These are phyloP conservation scores for Chrysolina haemoptera DNA, from an alignment of 2,888 invertebrate species.

Conservation along the genomic window DNA sequence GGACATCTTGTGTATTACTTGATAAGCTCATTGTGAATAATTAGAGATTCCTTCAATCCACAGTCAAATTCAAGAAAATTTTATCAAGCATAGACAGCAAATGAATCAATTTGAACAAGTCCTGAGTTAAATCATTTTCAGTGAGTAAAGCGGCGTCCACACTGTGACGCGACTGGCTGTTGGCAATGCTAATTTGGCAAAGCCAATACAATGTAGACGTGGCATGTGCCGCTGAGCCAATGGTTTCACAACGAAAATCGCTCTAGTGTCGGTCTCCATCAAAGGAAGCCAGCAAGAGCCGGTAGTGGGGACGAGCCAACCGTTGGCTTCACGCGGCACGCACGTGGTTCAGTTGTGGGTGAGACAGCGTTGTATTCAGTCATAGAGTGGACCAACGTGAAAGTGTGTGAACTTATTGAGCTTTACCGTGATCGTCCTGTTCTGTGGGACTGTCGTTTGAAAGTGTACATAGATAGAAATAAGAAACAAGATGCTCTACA, in stretches of 20 bases:
- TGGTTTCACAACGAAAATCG: neutral
- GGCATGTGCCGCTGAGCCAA: neutral
- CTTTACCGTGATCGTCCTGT: constrained; percentile 17
- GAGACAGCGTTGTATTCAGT: neutral
- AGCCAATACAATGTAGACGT: neutral
- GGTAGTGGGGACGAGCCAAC: neutral
- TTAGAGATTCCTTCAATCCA: too few relatives aligned
- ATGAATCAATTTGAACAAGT: too few relatives aligned
- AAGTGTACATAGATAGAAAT: too few relatives aligned
- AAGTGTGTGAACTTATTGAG: neutral
- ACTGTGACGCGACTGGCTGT: neutral
- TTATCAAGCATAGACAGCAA: too few relatives aligned
- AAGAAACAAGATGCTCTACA: constrained; percentile 9
- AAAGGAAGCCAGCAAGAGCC: neutral
- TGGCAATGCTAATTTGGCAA: neutral
- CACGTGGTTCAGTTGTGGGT: neutral
- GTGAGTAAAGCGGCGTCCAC: neutral
- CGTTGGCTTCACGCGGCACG: neutral
- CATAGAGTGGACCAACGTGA: constrained; percentile 18
- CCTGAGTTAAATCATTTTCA: too few relatives aligned
- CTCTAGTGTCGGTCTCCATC: neutral
- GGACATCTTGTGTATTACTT: too few relatives aligned
- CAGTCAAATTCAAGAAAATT: too few relatives aligned
- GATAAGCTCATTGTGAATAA: too few relatives aligned
- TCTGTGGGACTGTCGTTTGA: constrained; percentile 20